Conservation (phyloP, 1,140 invertebrate species). For the Scaptodrosophila lebanonensis region DNA sequence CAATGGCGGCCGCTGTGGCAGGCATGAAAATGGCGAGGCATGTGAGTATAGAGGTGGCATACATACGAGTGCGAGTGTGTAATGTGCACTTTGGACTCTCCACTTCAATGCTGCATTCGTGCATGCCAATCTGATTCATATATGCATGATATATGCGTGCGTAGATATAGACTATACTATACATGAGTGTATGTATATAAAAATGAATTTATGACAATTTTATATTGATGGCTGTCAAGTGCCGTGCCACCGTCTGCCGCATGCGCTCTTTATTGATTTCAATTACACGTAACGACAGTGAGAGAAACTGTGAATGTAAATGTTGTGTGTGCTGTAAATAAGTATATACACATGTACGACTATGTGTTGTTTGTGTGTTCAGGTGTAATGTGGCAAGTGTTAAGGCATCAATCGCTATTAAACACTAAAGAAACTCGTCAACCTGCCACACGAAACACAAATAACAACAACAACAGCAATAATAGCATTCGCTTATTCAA, state of each 20-base stretch:
- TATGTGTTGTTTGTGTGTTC: conserved; percentile 1
- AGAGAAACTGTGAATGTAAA: neutral
- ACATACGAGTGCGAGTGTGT: conserved; percentile 2
- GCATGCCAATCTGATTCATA: conserved; percentile 63
- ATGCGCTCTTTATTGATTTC: conserved; percentile 41
- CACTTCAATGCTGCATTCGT: conserved; percentile 41
- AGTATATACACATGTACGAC: neutral
- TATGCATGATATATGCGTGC: conserved; percentile 1
- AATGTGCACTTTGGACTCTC: conserved; percentile 40
- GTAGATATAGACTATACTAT: too few relatives aligned
- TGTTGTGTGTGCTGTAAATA: neutral
- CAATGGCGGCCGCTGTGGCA: conserved; percentile 26
- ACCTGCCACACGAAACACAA: too few relatives aligned
- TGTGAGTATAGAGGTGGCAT: conserved; percentile 13
- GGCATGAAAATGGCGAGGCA: conserved; percentile 29
- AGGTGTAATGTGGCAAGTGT: conserved; percentile 33
- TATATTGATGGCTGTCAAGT: conserved; percentile 62
- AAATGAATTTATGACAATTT: conserved; percentile 75
- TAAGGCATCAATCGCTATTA: conserved; percentile 56
- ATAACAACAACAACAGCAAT: too few relatives aligned
- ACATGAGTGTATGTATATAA: conserved; percentile 20
- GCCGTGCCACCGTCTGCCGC: conserved; percentile 13
- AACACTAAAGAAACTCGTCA: conserved; percentile 42
- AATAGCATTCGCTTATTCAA: conserved; percentile 67
- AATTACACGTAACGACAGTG: conserved; percentile 3